Base-by-base conservation (phyloP, 2,797 vertebrate species). In the Nannoperca obscura region DNA sequence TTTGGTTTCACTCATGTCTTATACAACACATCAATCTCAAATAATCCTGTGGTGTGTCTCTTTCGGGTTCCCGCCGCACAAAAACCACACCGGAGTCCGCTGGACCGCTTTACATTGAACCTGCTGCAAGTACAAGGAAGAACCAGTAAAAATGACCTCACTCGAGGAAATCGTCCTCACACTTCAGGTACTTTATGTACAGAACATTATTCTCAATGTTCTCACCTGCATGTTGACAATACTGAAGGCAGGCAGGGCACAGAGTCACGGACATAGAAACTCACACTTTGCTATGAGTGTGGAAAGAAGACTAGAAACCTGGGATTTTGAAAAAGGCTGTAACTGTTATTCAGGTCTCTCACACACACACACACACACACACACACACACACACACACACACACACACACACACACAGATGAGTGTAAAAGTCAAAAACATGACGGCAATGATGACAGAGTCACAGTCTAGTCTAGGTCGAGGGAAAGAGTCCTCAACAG, bases 391-490 rank as follows among this genome's bases (percentile, higher is more conserved):
- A 32, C 30, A 32, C 30, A 5, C 30, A 32, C 30, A 32, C 30
- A 32, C 30, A 32, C 30, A 32, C 30, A 32, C 30, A 32, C 30
- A 32, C 30, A 32, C 30, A 5, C 30, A 34, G 30, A 32, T 36
- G 30, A 32, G 38, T 24, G 42, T 59, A 19, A 64, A 53, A 69
- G 69, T 52, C 44, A 61, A 60, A 3, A 0, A 22, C 2, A 40
- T 71, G 75, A 76, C 55, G 34, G 76, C 76, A 64, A 2, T 14
- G 15, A 24, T 34, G 68, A 73, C 49, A 7, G 63, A 44, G 15
- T 66, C 55, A 30, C 55, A 30, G 4, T 24, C 42, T 34, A 0
- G n/a, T 77, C 27, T 11, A 62, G 52, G 55, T 80, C 55, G 71
- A 64, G 42, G 15, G 5, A 55, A 1, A 40, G 38, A 40, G 38